These are phyloP conservation scores for Pogoniulus pusillus DNA, from an alignment of 2,797 vertebrate genomes.

Conservation along the genomic window DNA sequence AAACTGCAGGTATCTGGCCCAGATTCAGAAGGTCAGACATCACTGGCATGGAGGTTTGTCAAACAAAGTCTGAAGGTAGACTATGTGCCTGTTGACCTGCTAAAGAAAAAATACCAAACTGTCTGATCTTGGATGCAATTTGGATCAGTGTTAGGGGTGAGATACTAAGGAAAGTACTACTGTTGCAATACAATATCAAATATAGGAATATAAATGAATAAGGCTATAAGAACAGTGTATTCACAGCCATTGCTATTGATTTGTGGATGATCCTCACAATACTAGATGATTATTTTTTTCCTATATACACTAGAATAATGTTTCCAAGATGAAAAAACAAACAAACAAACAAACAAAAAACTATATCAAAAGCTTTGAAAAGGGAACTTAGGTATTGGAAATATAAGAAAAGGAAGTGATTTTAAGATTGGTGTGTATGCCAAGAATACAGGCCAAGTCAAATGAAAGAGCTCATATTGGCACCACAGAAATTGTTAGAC, in stretches of 20 bases:
- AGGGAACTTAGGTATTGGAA: neutral
- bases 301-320: neutral
- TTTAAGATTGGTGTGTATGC: neutral
- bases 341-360: too few species aligned
- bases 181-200: neutral
- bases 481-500: conserved; percentile 8
- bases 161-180: neutral
- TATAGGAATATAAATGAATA: neutral
- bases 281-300: neutral
- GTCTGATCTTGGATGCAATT: neutral
- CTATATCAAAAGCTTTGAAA: neutral
- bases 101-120: neutral
- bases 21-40: neutral
- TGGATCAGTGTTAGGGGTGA: neutral
- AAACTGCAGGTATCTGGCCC: neutral
- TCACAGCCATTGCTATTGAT: neutral
- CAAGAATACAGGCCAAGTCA: conserved; percentile 27
- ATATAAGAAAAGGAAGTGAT: neutral
- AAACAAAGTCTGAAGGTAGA: neutral
- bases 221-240: neutral
- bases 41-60: neutral
- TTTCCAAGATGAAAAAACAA: neutral
- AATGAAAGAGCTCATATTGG: neutral
- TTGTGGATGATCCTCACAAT: neutral
- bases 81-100: neutral